Percentiles rank a stretch among this genome's conserved stretches.
These are phyloP conservation scores for Petrophora chlorosata DNA, from an alignment of 2,888 invertebrate genomes.

Conservation along the genomic window DNA sequence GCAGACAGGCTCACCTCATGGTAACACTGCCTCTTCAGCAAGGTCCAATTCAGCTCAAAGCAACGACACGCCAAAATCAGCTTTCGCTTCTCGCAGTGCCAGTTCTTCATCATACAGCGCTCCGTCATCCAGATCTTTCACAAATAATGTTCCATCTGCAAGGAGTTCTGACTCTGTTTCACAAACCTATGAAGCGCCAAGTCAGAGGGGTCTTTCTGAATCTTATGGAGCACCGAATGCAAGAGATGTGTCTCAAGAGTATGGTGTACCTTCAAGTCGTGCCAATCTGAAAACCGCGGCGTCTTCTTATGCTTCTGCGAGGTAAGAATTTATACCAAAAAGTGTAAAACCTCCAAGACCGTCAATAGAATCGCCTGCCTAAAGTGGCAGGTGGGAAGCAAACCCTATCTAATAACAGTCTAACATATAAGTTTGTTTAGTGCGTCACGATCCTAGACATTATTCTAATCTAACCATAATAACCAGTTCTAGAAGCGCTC, in stretches of 20 bases:
- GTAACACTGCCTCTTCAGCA: not conserved
- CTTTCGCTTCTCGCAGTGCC: conserved; percentile 10
- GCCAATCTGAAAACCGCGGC: conserved; percentile 58
- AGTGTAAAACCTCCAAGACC: too few species aligned
- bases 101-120: conserved; percentile 8
- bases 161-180: conserved; percentile 45
- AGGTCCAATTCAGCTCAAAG: conserved; percentile 18
- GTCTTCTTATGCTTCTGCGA: conserved; percentile 58
- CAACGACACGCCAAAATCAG: conserved; percentile 4
- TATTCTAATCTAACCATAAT: not conserved
- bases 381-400: too few species aligned
- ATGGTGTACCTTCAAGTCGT: conserved; percentile 65
- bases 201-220: conserved; percentile 51
- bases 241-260: conserved; percentile 59
- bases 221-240: conserved; percentile 70
- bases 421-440: not conserved
- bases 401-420: not conserved
- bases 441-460: not conserved
- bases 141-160: conserved; percentile 22
- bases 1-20: not conserved
- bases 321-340: conserved; percentile 35
- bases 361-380: too few species aligned
- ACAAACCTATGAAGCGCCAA: too few species aligned
- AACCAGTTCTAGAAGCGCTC: conserved; percentile 44
- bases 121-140: conserved; percentile 12